These are phyloP conservation scores for Chinchilla lanigera DNA, from an alignment of 2,113 vertebrate species.

Conservation along the genomic window DNA sequence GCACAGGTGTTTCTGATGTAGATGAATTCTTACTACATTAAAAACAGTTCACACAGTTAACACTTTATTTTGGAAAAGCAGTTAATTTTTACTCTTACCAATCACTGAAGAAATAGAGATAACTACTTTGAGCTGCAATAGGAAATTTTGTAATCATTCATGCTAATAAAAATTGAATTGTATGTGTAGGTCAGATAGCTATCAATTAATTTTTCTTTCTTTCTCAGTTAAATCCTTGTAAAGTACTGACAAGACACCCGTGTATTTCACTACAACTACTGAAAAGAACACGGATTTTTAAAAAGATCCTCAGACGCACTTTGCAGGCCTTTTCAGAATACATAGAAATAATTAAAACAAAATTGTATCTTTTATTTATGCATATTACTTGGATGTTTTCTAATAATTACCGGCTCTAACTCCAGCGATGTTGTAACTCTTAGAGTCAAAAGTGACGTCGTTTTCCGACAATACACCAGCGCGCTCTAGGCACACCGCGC, in stretches of 20 bases:
- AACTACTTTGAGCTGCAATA: constrained; percentile 9
- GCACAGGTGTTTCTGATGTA: background rate
- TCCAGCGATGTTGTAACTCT: background rate
- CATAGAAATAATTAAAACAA: background rate
- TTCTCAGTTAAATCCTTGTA: background rate
- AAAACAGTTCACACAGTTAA: background rate
- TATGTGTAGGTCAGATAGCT: background rate
- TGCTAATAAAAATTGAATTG: background rate
- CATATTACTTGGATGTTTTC: background rate
- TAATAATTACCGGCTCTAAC: background rate
- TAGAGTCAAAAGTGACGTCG: background rate
- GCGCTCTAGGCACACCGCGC: background rate
- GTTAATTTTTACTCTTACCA: background rate
- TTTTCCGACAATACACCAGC: background rate
- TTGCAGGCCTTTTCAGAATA: background rate
- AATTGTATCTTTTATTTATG: background rate
- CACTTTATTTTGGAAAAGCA: background rate
- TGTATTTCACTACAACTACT: background rate
- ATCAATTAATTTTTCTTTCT: background rate
- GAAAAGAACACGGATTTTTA: background rate
- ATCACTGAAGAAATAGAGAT: background rate
- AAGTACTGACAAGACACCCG: background rate
- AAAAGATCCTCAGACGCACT: background rate
- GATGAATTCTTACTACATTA: background rate
- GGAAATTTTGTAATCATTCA: background rate